Percentiles rank a stretch among this genome's conserved stretches.
Conservation (phyloP, 2,888 invertebrate genomes). For the Trachelus troglodyta region DNA sequence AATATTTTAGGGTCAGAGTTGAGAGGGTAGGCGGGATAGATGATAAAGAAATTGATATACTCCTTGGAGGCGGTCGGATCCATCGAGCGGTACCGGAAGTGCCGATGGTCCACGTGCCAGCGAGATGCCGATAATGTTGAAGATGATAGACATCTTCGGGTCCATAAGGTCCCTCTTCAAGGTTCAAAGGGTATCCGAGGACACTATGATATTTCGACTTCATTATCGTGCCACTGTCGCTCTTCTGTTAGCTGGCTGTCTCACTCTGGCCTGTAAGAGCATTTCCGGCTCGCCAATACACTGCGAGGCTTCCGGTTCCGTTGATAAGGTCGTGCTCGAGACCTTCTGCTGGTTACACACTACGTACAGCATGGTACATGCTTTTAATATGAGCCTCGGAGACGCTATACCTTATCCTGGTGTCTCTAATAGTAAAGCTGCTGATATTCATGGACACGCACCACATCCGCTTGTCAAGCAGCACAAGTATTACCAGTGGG, state of each 20-base stretch:
- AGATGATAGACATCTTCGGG: slow-evolving; percentile 64
- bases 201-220: slow-evolving; percentile 68
- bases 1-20: slow-evolving; percentile 16
- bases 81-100: not conserved
- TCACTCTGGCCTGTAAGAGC: slow-evolving; percentile 68
- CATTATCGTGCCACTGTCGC: slow-evolving; percentile 70
- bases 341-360: slow-evolving; percentile 95
- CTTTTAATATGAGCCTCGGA: slow-evolving; percentile 74
- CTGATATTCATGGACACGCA: slow-evolving; percentile 68
- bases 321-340: slow-evolving; percentile 82
- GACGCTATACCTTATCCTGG: slow-evolving; percentile 83
- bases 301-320: slow-evolving; percentile 63
- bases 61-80: not conserved
- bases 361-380: slow-evolving; percentile 84
- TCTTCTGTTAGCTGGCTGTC: slow-evolving; percentile 67
- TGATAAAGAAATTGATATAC: not conserved
- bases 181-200: slow-evolving; percentile 62
- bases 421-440: slow-evolving; percentile 73
- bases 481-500: slow-evolving; percentile 73
- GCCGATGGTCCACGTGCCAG: not conserved
- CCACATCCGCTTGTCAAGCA: slow-evolving; percentile 62
- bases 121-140: slow-evolving; percentile 61
- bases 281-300: slow-evolving; percentile 66
- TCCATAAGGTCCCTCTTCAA: slow-evolving; percentile 63
- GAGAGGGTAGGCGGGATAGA: not conserved